phyloP scores from a whole-genome alignment of 2,797 vertebrate species.

The Sorex maritimensis region DNA sequence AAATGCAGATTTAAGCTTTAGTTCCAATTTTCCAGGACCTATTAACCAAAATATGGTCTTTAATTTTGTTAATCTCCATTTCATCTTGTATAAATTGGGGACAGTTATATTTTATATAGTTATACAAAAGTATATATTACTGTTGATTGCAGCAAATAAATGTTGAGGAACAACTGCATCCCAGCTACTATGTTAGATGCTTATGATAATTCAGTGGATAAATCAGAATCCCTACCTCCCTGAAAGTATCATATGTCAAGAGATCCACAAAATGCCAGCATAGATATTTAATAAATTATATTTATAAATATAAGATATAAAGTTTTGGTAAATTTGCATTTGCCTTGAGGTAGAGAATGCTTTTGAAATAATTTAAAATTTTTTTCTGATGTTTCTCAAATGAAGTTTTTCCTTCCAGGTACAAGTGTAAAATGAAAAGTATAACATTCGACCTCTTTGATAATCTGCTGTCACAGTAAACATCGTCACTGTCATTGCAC shows the following conservation, averaged over 20 bases:
- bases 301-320: conserved; percentile 27
- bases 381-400: background rate
- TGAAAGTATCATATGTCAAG: background rate
- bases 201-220: background rate
- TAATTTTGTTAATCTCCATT: conserved; percentile 23
- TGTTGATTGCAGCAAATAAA: background rate
- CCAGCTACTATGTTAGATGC: background rate
- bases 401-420: background rate
- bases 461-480: background rate
- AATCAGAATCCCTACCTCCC: background rate
- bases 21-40: background rate
- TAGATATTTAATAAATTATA: conserved; percentile 36
- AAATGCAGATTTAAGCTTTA: background rate
- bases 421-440: background rate
- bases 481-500: background rate
- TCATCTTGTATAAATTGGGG: background rate
- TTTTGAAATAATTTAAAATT: background rate
- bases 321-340: background rate
- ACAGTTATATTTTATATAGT: background rate
- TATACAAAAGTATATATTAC: background rate
- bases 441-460: background rate
- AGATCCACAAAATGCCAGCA: background rate
- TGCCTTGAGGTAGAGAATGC: background rate
- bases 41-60: background rate
- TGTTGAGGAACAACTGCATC: background rate